phyloP scores from a whole-genome alignment of 2,113 vertebrate species.

The Maccullochella peelii region DNA sequence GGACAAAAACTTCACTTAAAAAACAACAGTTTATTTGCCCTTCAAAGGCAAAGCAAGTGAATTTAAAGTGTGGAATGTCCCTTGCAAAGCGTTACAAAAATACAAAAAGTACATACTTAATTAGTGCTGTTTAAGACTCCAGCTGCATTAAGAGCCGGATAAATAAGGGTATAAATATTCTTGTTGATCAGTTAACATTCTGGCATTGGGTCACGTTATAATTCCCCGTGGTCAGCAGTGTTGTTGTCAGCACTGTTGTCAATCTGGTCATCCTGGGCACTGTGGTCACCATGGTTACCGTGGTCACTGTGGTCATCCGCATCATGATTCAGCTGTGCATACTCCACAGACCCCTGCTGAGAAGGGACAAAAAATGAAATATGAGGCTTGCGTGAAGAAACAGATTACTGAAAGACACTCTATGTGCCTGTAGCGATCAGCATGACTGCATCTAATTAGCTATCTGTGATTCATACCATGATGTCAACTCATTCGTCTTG shows the following conservation, averaged over 20 bases:
- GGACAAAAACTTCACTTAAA: conserved; percentile 10
- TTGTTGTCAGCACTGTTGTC: conserved; percentile 21
- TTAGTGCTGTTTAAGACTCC: not conserved
- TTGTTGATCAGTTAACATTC: conserved; percentile 1
- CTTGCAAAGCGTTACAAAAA: conserved; percentile 19
- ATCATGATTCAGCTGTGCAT: conserved; percentile 78
- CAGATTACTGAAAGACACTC: not conserved
- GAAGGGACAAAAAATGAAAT: not conserved
- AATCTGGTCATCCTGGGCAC: conserved; percentile 14
- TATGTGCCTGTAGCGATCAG: not conserved
- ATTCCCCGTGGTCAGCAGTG: conserved; percentile 6
- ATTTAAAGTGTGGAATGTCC: conserved; percentile 13
- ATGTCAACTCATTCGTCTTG: not conserved
- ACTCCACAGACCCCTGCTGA: conserved; percentile 76
- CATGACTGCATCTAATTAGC: not conserved
- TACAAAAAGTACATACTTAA: conserved; percentile 11
- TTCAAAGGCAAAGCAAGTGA: conserved; percentile 29
- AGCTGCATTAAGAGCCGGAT: conserved; percentile 27
- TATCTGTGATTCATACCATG: not conserved
- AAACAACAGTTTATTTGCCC: conserved; percentile 63
- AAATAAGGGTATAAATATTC: conserved; percentile 63
- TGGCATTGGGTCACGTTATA: conserved; percentile 2
- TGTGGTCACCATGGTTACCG: conserved; percentile 31
- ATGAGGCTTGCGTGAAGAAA: not conserved
- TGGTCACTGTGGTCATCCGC: conserved; percentile 26